phyloP scores from a whole-genome alignment of 2,888 invertebrate species.

The Volucella inflata region DNA sequence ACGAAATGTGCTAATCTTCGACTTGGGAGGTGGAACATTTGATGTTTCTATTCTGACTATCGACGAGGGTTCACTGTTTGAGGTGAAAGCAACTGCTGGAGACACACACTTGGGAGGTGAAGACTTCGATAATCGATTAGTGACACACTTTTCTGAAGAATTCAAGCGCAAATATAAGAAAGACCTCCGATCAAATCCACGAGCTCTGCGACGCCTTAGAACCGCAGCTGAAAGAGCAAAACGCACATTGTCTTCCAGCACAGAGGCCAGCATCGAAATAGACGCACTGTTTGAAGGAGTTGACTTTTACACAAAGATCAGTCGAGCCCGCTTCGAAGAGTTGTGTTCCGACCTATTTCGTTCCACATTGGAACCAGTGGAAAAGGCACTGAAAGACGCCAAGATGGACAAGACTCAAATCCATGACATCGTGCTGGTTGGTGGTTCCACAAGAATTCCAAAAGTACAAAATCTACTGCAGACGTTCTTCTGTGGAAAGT shows the following conservation, averaged over 20 bases:
- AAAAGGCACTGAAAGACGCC: conserved; percentile 90
- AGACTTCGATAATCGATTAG: conserved; percentile 95
- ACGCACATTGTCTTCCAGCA: conserved; percentile 90
- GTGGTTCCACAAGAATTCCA: conserved; percentile 92
- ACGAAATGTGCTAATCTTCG: conserved; percentile 90
- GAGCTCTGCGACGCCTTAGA: conserved; percentile 88
- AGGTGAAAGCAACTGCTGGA: conserved; percentile 96
- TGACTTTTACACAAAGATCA: conserved; percentile 89
- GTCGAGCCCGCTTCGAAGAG: conserved; percentile 91
- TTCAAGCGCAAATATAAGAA: conserved; percentile 92
- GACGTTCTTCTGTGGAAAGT: conserved; percentile 90
- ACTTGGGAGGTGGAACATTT: conserved; percentile 92
- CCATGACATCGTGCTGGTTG: conserved; percentile 92
- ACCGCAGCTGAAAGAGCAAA: conserved; percentile 92
- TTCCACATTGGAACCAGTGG: conserved; percentile 90
- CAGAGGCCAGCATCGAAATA: conserved; percentile 90
- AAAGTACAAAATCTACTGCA: conserved; percentile 90
- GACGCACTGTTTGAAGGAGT: conserved; percentile 90
- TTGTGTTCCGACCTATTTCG: conserved; percentile 89
- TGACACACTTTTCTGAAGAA: conserved; percentile 93
- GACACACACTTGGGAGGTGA: conserved; percentile 97
- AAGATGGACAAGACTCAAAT: conserved; percentile 90
- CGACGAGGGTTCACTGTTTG: conserved; percentile 94
- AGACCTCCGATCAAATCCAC: conserved; percentile 87
- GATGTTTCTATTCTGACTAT: conserved; percentile 98